Conservation (phyloP, 1,140 invertebrate species). For the Lycorma delicatula region DNA sequence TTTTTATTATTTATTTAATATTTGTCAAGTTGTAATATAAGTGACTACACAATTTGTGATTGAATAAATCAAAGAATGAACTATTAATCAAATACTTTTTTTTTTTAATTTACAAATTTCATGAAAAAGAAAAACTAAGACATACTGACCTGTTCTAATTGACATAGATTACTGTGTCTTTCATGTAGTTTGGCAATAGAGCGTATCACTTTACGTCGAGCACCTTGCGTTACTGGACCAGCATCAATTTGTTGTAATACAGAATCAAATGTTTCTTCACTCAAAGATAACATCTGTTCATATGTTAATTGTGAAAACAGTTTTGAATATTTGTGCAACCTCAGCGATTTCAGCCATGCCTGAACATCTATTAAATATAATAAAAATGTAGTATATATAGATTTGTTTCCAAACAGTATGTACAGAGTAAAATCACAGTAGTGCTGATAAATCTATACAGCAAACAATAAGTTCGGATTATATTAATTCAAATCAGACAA, state of each 20-base stretch:
- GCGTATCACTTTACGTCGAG: conserved; percentile 84
- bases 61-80: no score
- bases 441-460: no score
- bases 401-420: no score
- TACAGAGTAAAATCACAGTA: no score
- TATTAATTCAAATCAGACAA: no score
- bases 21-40: no score
- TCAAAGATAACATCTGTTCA: conserved; percentile 85
- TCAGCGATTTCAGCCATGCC: conserved; percentile 84
- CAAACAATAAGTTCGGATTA: no score
- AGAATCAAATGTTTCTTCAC: conserved; percentile 61
- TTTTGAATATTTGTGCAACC: conserved; percentile 83
- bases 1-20: no score
- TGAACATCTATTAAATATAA: conserved; percentile 52
- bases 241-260: conserved; percentile 43
- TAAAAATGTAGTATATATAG: conserved; percentile 16
- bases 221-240: conserved; percentile 89
- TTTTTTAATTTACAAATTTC: no score
- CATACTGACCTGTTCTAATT: conserved; percentile 60
- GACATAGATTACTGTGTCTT: conserved; percentile 53
- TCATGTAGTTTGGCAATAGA: conserved; percentile 83
- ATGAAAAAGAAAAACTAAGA: no score
- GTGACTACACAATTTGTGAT: no score
- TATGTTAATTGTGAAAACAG: conserved; percentile 85
- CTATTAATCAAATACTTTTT: no score